Percentiles rank a stretch among this genome's conserved stretches.
These are phyloP conservation scores for Actinopyga echinites DNA, from an alignment of 53 echinoderm and acorn worm species.

Conservation along the genomic window DNA sequence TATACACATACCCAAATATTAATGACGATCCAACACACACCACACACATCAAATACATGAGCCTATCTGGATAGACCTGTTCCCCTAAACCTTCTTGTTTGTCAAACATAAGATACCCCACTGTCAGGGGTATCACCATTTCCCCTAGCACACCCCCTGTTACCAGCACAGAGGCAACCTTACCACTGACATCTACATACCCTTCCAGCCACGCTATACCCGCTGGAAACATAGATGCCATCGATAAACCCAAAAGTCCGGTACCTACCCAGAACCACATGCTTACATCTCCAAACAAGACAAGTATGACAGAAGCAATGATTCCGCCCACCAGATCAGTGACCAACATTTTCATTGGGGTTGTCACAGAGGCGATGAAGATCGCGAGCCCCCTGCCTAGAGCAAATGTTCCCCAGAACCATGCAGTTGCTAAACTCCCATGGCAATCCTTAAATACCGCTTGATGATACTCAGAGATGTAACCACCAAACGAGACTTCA, in stretches of 20 bases:
- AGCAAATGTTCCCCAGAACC: constrained; percentile 81
- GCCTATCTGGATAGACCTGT: constrained; percentile 31
- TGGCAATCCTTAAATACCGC: constrained; percentile 25
- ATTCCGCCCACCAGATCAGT: constrained; percentile 62
- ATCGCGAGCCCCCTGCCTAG: constrained; percentile 82
- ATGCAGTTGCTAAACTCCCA: constrained; percentile 63
- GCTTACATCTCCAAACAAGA: constrained; percentile 42
- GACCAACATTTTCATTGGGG: constrained; percentile 71
- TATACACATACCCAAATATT: constrained; percentile 61
- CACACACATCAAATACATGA: constrained; percentile 79
- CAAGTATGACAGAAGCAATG: constrained; percentile 51
- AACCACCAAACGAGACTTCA: constrained; percentile 83
- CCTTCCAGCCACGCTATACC: constrained; percentile 92
- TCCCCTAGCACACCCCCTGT: constrained; percentile 81
- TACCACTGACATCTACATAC: constrained; percentile 74
- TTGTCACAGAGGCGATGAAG: constrained; percentile 69
- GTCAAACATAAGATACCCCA: constrained; percentile 63
- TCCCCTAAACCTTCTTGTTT: background rate
- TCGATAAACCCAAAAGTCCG: constrained; percentile 66
- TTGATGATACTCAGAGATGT: constrained; percentile 55
- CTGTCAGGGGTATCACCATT: constrained; percentile 73
- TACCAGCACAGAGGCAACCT: constrained; percentile 71
- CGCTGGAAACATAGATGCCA: constrained; percentile 92
- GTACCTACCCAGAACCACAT: constrained; percentile 74
- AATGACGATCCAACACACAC: constrained; percentile 42